These are phyloP conservation scores for Agapostemon virescens DNA, from an alignment of 2,888 invertebrate species.

Conservation along the genomic window DNA sequence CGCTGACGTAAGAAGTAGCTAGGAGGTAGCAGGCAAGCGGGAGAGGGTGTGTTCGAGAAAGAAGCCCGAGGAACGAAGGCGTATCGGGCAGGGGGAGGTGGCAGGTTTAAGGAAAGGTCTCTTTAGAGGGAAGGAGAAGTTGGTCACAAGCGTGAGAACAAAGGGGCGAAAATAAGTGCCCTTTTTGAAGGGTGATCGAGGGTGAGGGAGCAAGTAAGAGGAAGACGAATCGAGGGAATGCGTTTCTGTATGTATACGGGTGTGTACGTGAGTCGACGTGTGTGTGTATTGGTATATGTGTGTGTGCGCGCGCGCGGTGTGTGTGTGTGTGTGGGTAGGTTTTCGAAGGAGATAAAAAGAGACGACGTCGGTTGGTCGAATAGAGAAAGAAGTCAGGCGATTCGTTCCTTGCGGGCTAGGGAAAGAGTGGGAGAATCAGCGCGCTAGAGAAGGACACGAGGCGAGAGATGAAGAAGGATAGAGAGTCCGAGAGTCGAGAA, in stretches of 20 bases:
- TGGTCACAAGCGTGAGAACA: slow-evolving; percentile 71
- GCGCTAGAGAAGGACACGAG: slow-evolving; percentile 38
- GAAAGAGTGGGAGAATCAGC: slow-evolving; percentile 49
- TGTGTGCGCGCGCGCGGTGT: background rate
- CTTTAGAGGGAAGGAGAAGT: slow-evolving; percentile 47
- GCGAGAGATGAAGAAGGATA: slow-evolving; percentile 31
- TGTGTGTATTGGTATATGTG: background rate
- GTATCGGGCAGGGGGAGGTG: slow-evolving; percentile 35
- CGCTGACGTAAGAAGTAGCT: slow-evolving; percentile 57
- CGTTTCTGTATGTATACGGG: slow-evolving; percentile 8
- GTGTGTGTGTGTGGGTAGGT: slow-evolving; percentile 37
- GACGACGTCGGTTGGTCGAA: slow-evolving; percentile 25
- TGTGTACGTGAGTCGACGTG: too few relatives aligned
- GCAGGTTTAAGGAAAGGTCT: slow-evolving; percentile 47
- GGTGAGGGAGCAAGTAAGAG: slow-evolving; percentile 61
- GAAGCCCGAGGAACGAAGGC: slow-evolving; percentile 57
- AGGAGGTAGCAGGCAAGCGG: slow-evolving; percentile 45
- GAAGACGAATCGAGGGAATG: slow-evolving; percentile 46
- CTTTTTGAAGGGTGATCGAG: slow-evolving; percentile 69
- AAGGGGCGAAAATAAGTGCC: slow-evolving; percentile 74
- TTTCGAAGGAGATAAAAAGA: slow-evolving; percentile 47
- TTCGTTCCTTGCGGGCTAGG: slow-evolving; percentile 58
- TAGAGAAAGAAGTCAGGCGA: slow-evolving; percentile 52
- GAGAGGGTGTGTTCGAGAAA: slow-evolving; percentile 61
- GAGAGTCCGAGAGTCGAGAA: slow-evolving; percentile 9